Evolutionary conservation across 1,140 invertebrate species (phyloP), one percentile per base, ranked within the genome.

Genomic region (Drosophila sulfurigaster): DNA sequence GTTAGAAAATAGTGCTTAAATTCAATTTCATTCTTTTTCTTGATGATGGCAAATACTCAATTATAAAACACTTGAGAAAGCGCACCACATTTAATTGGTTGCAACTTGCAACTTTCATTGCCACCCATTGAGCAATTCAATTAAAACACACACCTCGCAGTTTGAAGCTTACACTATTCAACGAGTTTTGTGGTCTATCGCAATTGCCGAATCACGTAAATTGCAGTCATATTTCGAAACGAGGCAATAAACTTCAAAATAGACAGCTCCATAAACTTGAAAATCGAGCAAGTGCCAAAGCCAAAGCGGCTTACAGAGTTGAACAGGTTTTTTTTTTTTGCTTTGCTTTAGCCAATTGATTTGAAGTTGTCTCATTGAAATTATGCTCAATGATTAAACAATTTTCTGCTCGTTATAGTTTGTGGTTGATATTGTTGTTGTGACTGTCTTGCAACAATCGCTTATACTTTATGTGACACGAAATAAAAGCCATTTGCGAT

Each of bases 381-480:
- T 86, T 79, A 86, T 81, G 77, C 67, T 65, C 80, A 68, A 87
- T 87, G 78, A 87, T 88, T 88, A 81, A 83, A 88, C 83, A 87
- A 83, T 88, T 83, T 87, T 88, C 69, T 62, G 52, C 68, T 32
- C 13, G 3, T 28, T 56, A 5, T 62, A 46, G 28, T 68, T 56
- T 49, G 48, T 16, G 16, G 35, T 32, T n/a, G 16, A 4, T 46
- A 6, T 60, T 54, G 41, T 63, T 57, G 58, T 45, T 38, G 60
- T 16, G 30, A 41, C 41, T 15, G 28, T 52, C 58, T 52, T 15
- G 35, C 32, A 64, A 38, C 48, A 64, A 65, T 83, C 51, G 63
- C 52, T 16, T 56, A 72, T 80, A 73, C 51, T 88, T 88, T 75
- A 73, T 78, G 70, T 58, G 85, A 72, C 70, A 75, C 25, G 58